Evolutionary conservation across 1,140 invertebrate genomes (phyloP).

Genomic region (Pollicipes pollicipes): DNA sequence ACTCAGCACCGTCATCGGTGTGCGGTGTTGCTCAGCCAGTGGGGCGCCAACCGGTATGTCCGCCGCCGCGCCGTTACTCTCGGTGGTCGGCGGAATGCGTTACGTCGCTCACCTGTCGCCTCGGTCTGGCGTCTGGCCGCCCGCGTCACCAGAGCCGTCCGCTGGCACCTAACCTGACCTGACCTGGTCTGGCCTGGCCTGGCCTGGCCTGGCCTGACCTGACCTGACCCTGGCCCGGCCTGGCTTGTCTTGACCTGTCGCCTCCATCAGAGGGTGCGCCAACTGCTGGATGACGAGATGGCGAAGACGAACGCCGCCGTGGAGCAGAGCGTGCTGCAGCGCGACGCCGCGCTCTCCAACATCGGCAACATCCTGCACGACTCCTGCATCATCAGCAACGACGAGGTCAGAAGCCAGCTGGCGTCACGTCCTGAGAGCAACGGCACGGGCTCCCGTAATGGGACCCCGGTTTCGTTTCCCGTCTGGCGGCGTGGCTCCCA

Average conservation of each 20-base stretch:
- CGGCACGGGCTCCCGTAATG: not conserved
- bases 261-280: slow-evolving; percentile 36
- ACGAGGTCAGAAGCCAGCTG: slow-evolving; percentile 9
- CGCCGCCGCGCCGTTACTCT: too few relatives aligned
- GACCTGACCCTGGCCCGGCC: too few relatives aligned
- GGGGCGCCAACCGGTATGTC: too few relatives aligned
- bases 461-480: not conserved
- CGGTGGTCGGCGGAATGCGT: too few relatives aligned
- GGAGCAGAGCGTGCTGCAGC: slow-evolving; percentile 45
- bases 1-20: too few relatives aligned
- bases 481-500: not conserved
- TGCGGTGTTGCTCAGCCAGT: too few relatives aligned
- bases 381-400: slow-evolving; percentile 13
- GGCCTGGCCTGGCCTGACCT: not conserved
- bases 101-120: not conserved
- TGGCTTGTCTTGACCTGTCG: not conserved
- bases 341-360: slow-evolving; percentile 69
- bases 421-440: not conserved
- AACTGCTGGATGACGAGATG: slow-evolving; percentile 68
- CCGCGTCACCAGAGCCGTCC: not conserved
- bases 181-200: not conserved
- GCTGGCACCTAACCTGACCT: not conserved
- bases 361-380: slow-evolving; percentile 83
- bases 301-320: slow-evolving; percentile 50
- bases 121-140: not conserved